A percentile compares a stretch with the other conserved stretches of the same genome.
Evolutionary conservation across 2,797 vertebrate genomes (phyloP).

Genomic region (Phoebastria nigripes): DNA sequence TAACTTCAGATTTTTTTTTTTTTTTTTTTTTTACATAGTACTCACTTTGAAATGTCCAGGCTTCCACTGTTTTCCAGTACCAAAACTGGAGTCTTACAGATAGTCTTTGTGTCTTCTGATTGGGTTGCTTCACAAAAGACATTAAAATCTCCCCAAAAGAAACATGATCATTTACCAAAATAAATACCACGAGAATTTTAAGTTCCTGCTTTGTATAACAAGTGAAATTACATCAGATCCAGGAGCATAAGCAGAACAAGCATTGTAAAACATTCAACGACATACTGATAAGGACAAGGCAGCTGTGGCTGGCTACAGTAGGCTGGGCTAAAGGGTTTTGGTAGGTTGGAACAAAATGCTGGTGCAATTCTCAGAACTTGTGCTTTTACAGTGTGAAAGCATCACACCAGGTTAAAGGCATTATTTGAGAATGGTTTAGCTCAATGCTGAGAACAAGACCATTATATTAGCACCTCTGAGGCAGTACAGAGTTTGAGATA

Average conservation of each 20-base stretch:
- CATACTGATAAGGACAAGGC: rapidly evolving
- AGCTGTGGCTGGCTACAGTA: background rate
- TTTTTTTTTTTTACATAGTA: background rate
- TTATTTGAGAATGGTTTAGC: background rate
- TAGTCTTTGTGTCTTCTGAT: background rate
- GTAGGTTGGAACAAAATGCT: background rate
- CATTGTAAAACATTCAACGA: background rate
- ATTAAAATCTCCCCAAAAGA: background rate
- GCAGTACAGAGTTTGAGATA: background rate
- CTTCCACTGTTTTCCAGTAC: background rate
- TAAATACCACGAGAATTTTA: background rate
- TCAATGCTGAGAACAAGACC: background rate
- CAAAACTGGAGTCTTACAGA: background rate
- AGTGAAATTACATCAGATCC: background rate
- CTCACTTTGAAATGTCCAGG: background rate
- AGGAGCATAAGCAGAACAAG: background rate
- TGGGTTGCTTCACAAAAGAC: background rate
- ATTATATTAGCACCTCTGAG: background rate
- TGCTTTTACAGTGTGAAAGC: background rate
- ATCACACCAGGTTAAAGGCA: background rate
- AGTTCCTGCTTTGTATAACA: background rate
- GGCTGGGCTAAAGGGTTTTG: background rate
- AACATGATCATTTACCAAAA: background rate
- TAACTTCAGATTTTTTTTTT: background rate
- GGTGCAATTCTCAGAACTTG: background rate